phyloP scores from a whole-genome alignment of 37 sponge, comb jelly and placozoan species.

The Ephydatia muelleri region DNA sequence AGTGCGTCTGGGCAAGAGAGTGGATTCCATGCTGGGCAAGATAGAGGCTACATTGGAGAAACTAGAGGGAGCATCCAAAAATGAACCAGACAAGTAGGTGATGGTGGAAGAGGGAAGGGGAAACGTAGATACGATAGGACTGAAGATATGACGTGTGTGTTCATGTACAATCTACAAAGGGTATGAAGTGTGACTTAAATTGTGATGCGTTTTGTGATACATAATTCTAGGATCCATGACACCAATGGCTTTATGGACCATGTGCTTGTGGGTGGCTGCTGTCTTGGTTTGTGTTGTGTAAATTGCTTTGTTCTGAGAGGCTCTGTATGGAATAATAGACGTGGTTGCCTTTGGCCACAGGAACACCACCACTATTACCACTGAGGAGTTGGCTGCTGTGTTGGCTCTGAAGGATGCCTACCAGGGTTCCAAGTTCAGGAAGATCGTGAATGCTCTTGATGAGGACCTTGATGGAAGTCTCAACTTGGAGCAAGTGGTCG shows the following conservation, averaged over 20 bases:
- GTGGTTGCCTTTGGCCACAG: not conserved
- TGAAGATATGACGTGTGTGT: not conserved
- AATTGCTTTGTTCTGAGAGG: not conserved
- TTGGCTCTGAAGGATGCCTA: conserved; percentile 47
- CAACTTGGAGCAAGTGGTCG: conserved; percentile 70
- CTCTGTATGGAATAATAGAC: too few species aligned
- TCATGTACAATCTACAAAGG: not conserved
- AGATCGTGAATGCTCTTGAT: conserved; percentile 72
- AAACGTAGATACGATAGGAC: not conserved
- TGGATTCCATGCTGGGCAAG: conserved; percentile 67
- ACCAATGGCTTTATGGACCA: too few species aligned
- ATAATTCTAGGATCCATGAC: too few species aligned
- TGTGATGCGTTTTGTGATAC: too few species aligned
- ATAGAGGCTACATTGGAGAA: conserved; percentile 49
- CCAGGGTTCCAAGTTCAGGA: conserved; percentile 65
- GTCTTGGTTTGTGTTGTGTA: too few species aligned
- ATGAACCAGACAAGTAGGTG: not conserved
- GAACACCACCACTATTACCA: conserved; percentile 31
- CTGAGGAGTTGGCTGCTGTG: conserved; percentile 60
- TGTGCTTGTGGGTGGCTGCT: too few species aligned
- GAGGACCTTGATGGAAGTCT: conserved; percentile 82
- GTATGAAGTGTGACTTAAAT: not conserved
- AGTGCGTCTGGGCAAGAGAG: conserved; percentile 48
- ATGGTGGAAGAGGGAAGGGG: conserved; percentile 14
- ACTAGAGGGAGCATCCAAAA: conserved; percentile 24